These are phyloP conservation scores for Heliconius charithonia DNA, from an alignment of 2,888 invertebrate genomes.

Conservation along the genomic window DNA sequence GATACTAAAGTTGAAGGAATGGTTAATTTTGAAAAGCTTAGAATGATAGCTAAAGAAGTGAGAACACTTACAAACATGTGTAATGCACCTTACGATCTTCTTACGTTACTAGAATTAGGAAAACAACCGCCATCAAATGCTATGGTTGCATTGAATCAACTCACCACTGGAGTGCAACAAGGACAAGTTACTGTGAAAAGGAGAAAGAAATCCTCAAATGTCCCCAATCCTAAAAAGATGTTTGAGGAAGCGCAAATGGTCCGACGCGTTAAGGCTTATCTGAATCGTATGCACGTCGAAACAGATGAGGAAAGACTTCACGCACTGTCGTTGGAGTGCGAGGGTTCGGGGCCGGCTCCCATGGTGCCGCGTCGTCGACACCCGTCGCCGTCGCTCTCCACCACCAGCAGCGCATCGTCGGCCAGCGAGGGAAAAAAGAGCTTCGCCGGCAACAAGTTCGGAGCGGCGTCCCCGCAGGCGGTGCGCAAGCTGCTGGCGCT, in stretches of 20 bases:
- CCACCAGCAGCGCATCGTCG: slow-evolving; percentile 95
- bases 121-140: slow-evolving; percentile 94
- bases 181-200: slow-evolving; percentile 94
- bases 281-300: slow-evolving; percentile 95
- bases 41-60: slow-evolving; percentile 99
- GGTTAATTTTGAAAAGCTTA: slow-evolving; percentile 98
- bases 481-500: slow-evolving; percentile 97
- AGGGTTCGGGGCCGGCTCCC: slow-evolving; percentile 86
- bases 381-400: slow-evolving; percentile 96
- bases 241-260: slow-evolving; percentile 99
- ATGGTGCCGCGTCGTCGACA: slow-evolving; percentile 90
- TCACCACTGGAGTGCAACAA: slow-evolving; percentile 88
- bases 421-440: slow-evolving; percentile 89
- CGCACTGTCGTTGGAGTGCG: slow-evolving; percentile 94
- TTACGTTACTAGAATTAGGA: slow-evolving; percentile 92
- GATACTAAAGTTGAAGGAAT: slow-evolving; percentile 94
- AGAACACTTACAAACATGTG: slow-evolving; percentile 96
- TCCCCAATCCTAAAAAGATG: slow-evolving; percentile 98
- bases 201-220: slow-evolving; percentile 93
- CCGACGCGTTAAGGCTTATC: slow-evolving; percentile 96
- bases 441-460: slow-evolving; percentile 87
- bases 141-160: slow-evolving; percentile 94
- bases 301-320: slow-evolving; percentile 96
- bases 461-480: slow-evolving; percentile 98
- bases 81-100: slow-evolving; percentile 94